phyloP scores from a whole-genome alignment of 2,888 invertebrate genomes.

The Drosophila birchii region DNA sequence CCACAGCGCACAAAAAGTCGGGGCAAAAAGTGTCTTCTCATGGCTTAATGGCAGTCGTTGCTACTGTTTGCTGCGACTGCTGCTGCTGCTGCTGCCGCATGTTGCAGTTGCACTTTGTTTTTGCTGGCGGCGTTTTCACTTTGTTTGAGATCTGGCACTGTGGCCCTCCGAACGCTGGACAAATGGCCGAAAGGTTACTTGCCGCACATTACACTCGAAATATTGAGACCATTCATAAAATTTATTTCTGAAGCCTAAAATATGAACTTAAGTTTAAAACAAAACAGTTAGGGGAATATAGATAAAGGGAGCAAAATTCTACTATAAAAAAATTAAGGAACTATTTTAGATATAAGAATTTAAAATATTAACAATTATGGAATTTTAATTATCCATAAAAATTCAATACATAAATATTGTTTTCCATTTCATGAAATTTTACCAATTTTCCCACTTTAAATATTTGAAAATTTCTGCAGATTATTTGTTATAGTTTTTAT shows the following conservation, averaged over 20 bases:
- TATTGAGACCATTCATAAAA: background rate
- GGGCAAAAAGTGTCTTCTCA: constrained; percentile 73
- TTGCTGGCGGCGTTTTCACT: constrained; percentile 68
- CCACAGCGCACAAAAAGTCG: constrained; percentile 7
- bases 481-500: background rate
- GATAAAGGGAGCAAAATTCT: too few species aligned
- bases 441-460: background rate
- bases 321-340: too few species aligned
- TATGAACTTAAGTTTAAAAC: too few species aligned
- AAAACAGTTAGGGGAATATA: too few species aligned
- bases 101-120: constrained; percentile 35
- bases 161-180: constrained; percentile 40
- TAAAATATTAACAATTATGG: too few species aligned
- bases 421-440: background rate
- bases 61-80: constrained; percentile 66
- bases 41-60: constrained; percentile 73
- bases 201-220: background rate
- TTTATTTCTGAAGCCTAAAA: background rate
- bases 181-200: constrained; percentile 64
- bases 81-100: constrained; percentile 3
- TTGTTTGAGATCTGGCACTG: constrained; percentile 49
- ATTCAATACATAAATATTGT: background rate
- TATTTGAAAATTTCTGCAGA: background rate
- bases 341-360: too few species aligned
- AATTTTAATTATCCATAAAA: background rate